Evolutionary conservation across 1,140 invertebrate genomes (phyloP), one percentile per base, ranked within the genome.

Genomic region (Polypedilum vanderplanki): DNA sequence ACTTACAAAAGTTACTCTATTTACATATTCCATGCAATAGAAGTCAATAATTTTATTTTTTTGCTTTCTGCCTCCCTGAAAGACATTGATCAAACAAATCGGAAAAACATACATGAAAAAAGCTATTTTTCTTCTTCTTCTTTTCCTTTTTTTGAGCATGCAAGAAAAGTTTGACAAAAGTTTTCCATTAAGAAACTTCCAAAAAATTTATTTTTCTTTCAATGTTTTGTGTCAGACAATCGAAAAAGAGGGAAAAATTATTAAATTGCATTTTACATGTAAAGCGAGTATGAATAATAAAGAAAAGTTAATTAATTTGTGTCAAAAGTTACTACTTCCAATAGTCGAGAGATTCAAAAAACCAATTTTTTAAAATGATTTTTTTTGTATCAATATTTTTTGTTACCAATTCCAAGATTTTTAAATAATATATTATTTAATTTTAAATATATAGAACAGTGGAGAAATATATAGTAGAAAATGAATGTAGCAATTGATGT

Each of bases 391-490:
- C 24, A 33, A 33, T 33, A 33, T 18, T 20, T n/a, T 18, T 10
- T 22, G 65, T 70, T 70, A 70, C 65, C 65, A 70, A 70, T 70
- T 70, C 65, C 65, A 33, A 33, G 24, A 33, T 33, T 33, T 33
- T 33, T 33, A n/a, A n/a, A n/a, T 33, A 33, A 33, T 33, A 33
- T 33, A 33, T 33, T 33, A 33, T 33, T 33, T 33, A 33, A 33
- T 33, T 33, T 33, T 33, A 3, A 33, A 33, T 3, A 33, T 3
- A 33, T 33, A 33, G 24, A n/a, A n/a, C 24, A 33, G 24, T 33
- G 24, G 5, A 33, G 24, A 33, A 33, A 33, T 33, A 3, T 33
- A 33, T 33, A 5, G 24, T 33, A 33, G 24, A 33, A n/a, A 33
- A 33, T 33, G 24, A 33, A 33, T 33, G 24, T 33, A n/a, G n/a